These are phyloP conservation scores for Diprion similis DNA, from an alignment of 1,140 invertebrate species.

Conservation along the genomic window DNA sequence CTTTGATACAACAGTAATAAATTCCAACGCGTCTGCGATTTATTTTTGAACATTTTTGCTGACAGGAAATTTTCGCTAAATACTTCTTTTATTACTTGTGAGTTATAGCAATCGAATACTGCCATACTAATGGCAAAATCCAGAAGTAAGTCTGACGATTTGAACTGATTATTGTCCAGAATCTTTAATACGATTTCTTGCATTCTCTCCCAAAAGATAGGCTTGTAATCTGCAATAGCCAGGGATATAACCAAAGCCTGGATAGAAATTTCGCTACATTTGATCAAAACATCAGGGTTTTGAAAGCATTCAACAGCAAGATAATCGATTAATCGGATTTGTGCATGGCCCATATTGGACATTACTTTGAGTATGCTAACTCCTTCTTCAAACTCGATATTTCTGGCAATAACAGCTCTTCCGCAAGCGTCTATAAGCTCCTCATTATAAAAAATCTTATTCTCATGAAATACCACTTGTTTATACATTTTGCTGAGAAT, in stretches of 20 bases:
- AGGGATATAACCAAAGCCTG: slow-evolving; percentile 62
- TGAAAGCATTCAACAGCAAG: slow-evolving; percentile 57
- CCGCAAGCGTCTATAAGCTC: slow-evolving; percentile 61
- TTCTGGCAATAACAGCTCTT: slow-evolving; percentile 57
- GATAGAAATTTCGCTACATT: slow-evolving; percentile 41
- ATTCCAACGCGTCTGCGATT: slow-evolving; percentile 25
- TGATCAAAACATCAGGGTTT: slow-evolving; percentile 46
- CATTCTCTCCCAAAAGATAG: slow-evolving; percentile 63
- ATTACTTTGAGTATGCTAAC: slow-evolving; percentile 60
- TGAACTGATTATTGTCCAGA: slow-evolving; percentile 46
- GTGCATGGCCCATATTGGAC: slow-evolving; percentile 61
- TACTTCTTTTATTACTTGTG: slow-evolving; percentile 59
- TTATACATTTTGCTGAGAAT: slow-evolving; percentile 56
- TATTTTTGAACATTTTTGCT: not conserved
- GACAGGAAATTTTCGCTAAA: slow-evolving; percentile 59
- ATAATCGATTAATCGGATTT: slow-evolving; percentile 65
- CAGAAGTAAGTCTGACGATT: slow-evolving; percentile 53
- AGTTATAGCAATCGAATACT: slow-evolving; percentile 63
- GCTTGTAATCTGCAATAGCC: slow-evolving; percentile 66
- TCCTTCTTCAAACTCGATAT: slow-evolving; percentile 60
- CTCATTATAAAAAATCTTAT: slow-evolving; percentile 66
- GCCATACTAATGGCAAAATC: slow-evolving; percentile 62
- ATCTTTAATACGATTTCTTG: slow-evolving; percentile 48
- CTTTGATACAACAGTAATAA: slow-evolving; percentile 65
- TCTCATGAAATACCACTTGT: slow-evolving; percentile 33